Conservation (phyloP, 2,797 vertebrate species). For the Syndactyla subalaris region DNA sequence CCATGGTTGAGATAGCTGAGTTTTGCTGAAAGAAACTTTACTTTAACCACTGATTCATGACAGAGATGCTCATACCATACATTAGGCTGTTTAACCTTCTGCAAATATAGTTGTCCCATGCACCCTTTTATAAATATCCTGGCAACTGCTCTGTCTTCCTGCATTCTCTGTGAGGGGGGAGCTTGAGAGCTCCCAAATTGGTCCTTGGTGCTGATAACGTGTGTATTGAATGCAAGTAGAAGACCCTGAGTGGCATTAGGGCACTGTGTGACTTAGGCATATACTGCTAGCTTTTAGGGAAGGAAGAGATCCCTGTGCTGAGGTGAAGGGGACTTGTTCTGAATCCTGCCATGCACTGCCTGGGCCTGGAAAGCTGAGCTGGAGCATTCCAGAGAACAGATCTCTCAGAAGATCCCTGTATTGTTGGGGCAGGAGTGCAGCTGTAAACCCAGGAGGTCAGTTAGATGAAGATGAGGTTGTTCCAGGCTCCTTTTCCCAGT, state of each 20-base stretch:
- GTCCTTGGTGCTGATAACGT: background rate
- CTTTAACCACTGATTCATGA: constrained; percentile 70
- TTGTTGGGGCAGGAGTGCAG: background rate
- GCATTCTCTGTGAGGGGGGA: background rate
- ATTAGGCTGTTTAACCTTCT: constrained; percentile 69
- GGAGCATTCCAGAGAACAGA: background rate
- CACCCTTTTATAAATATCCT: constrained; percentile 23
- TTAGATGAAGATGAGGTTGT: background rate
- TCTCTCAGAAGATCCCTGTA: background rate
- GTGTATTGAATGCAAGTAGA: background rate
- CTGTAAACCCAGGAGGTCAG: background rate
- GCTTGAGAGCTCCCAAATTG: background rate
- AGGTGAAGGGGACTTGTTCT: background rate
- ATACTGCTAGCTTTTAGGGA: background rate
- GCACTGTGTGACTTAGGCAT: background rate
- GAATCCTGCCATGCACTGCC: background rate
- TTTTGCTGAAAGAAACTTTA: constrained; percentile 72
- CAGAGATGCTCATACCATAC: constrained; percentile 28
- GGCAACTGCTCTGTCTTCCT: constrained; percentile 33
- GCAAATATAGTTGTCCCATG: constrained; percentile 19
- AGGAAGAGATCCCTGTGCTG: background rate
- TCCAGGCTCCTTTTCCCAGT: background rate
- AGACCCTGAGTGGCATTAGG: background rate
- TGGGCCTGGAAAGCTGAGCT: background rate
- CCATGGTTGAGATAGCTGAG: constrained; percentile 61